Evolutionary conservation across 2,797 vertebrate genomes (phyloP), one percentile per base, ranked within the genome.

Genomic region (Pangasius mekongensis): DNA sequence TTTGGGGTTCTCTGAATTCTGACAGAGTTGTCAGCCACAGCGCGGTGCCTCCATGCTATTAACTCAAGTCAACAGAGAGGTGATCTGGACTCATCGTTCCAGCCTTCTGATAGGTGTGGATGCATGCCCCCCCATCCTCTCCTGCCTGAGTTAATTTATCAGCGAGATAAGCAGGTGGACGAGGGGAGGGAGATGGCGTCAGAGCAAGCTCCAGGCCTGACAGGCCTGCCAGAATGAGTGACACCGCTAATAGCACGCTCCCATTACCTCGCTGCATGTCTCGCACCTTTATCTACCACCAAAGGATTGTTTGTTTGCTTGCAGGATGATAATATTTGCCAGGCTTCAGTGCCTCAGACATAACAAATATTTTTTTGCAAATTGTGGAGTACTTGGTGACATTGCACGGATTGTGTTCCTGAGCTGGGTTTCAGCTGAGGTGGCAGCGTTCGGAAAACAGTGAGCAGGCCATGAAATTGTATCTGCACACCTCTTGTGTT

Each of bases 221-320:
- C 96, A 97, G 95, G 94, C 94, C 96, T 83, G 94, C 94, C 95
- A 96, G 93, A 93, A 94, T 95, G 96, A 97, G 94, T 98, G 97
- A 97, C 96, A 98, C 98, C 96, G 96, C 97, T 96, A 97, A 96
- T 96, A 95, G 94, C 93, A 90, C 85, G 85, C 88, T 95, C 95
- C 95, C 94, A 96, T 96, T 96, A 96, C 95, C 95, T 95, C 93
- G 87, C 94, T 94, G 84, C 94, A 95, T 93, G 93, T 94, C 95
- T 97, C 96, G 91, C 62, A 54, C 91, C 95, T 94, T 97, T 94
- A 97, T 97, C 96, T 96, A 93, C 92, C 92, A 91, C 94, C 94
- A 95, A 95, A 95, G 94, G 93, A 94, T 93, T 95, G 94, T 96
- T 96, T 96, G 96, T 95, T 96, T 96, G 94, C 94, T 95, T 95